These are phyloP conservation scores for Triplophysa bombifrons DNA, from an alignment of 2,797 vertebrate species.

Conservation along the genomic window DNA sequence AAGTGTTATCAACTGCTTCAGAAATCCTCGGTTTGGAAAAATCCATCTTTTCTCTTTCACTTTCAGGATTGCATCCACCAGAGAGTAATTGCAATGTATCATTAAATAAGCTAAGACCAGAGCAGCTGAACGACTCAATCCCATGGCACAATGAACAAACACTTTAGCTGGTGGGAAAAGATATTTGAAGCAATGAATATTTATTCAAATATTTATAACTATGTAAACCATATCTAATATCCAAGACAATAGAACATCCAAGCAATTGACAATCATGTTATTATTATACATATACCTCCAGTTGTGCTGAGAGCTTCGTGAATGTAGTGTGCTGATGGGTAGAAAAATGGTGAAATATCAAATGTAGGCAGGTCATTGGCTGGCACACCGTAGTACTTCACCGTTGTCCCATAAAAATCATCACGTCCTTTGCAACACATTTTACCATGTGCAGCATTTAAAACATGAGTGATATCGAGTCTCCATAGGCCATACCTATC, in stretches of 20 bases:
- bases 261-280: not conserved
- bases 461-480: conserved; percentile 80
- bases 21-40: conserved; percentile 90
- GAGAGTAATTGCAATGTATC: conserved; percentile 73
- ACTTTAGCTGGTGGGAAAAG: conserved; percentile 69
- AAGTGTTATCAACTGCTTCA: conserved; percentile 80
- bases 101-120: conserved; percentile 80
- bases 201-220: not conserved
- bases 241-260: not conserved
- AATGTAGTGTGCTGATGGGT: conserved; percentile 73
- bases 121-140: conserved; percentile 78
- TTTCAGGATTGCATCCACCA: conserved; percentile 67
- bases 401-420: conserved; percentile 78
- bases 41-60: conserved; percentile 85
- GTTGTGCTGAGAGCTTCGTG: conserved; percentile 70
- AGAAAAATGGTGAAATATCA: conserved; percentile 76
- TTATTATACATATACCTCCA: conserved; percentile 68
- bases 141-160: conserved; percentile 80
- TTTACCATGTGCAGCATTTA: conserved; percentile 85
- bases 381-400: conserved; percentile 75
- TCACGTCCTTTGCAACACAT: conserved; percentile 80
- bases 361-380: conserved; percentile 76
- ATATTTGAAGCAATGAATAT: not conserved
- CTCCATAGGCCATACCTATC: conserved; percentile 79
- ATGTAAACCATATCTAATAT: not conserved